Percentiles rank a stretch among this genome's conserved stretches.
phyloP scores from a whole-genome alignment of 2,113 vertebrate genomes.

The Tragelaphus buxtoni region DNA sequence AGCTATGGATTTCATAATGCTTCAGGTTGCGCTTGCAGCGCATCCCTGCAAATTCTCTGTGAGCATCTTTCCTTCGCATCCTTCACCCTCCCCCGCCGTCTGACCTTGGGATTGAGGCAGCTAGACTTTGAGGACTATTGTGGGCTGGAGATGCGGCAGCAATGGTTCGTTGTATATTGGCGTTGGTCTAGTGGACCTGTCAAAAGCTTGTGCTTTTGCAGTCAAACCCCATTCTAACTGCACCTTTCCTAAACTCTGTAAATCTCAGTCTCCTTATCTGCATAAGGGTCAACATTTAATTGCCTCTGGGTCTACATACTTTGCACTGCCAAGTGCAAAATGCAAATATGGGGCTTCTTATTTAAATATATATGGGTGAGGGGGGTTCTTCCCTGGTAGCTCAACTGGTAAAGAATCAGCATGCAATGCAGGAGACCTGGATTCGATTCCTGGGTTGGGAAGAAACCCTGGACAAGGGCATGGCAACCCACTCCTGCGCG shows the following conservation, averaged over 20 bases:
- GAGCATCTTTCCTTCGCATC: background rate
- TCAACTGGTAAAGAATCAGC: background rate
- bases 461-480: background rate
- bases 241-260: background rate
- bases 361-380: background rate
- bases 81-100: background rate
- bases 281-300: background rate
- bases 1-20: background rate
- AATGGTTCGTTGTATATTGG: fast-evolving
- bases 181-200: background rate
- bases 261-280: background rate
- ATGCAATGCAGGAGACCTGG: background rate
- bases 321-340: background rate
- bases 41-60: background rate
- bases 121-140: background rate
- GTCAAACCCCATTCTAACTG: background rate
- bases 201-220: background rate
- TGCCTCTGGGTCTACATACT: background rate
- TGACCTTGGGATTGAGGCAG: background rate
- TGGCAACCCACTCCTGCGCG: background rate
- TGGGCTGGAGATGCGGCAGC: background rate
- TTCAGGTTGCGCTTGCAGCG: background rate
- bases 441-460: background rate
- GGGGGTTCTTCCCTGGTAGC: background rate
- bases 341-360: background rate